Evolutionary conservation across 1,140 invertebrate species (phyloP), one percentile per base, ranked within the genome.

Genomic region (Lordiphosa stackelbergi): DNA sequence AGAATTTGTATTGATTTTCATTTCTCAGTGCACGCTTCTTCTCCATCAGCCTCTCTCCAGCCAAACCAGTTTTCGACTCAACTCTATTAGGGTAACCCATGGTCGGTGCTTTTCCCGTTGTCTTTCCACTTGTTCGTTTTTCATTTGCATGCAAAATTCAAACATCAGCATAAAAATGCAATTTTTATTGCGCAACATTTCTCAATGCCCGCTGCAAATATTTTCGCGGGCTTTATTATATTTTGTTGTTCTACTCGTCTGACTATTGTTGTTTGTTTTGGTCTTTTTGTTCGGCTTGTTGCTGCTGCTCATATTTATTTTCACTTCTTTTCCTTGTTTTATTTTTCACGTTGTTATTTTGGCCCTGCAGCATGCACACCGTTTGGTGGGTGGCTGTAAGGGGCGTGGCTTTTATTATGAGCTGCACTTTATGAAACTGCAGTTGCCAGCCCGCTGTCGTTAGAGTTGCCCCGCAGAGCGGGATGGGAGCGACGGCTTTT

Each of bases 111-210:
- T 45, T 31, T 43, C 12, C 35, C 12, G 16, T 16, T 48, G 38
- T 48, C 56, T 66, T 56, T 49, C 12, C 12, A 11, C 7, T 34
- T 41, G 10, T 79, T 79, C 73, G 60, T 79, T 79, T 79, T 79
- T 79, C 77, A 83, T 83, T 83, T 83, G 77, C 77, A 83, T 83
- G 73, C 65, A 58, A 83, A 83, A 83, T 83, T 83, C 77, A 83
- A 83, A 83, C 77, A 83, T 83, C 77, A 83, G 77, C 77, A 83
- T 83, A 83, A 83, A 83, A 83, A 83, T 83, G 77, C 77, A 83
- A 83, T 83, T 83, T 83, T 83, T 83, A 83, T 83, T 83, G 77
- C 77, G 57, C 77, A 77, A 83, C 77, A 83, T 83, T 83, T 84
- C 77, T 83, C 77, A 83, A 81, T 75, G 77, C 77, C 60, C 73